These are phyloP conservation scores for Anthopleura xanthogrammica DNA, from an alignment of 92 coral and sea anemone genomes.

Conservation along the genomic window DNA sequence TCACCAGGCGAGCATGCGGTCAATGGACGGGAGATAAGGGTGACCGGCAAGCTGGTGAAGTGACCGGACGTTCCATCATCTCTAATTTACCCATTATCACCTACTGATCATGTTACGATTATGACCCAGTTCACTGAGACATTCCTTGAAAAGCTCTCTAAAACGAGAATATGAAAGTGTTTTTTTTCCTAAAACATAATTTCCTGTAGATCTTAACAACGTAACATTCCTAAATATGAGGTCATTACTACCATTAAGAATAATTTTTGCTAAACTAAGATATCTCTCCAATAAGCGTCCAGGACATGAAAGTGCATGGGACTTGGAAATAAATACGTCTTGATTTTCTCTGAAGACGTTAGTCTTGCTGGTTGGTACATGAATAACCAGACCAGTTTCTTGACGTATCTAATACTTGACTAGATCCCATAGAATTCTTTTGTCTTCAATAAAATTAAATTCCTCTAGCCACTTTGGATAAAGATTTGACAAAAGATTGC, in stretches of 20 bases:
- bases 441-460: too few relatives aligned
- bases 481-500: too few relatives aligned
- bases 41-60: too few relatives aligned
- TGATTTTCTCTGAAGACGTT: conserved; percentile 11
- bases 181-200: conserved; percentile 12
- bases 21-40: too few relatives aligned
- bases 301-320: not conserved
- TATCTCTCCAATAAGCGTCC: not conserved
- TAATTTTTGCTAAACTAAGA: not conserved
- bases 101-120: not conserved
- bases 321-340: conserved; percentile 4
- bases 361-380: conserved; percentile 12
- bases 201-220: not conserved
- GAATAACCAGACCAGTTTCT: not conserved
- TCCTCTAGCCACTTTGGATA: too few relatives aligned
- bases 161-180: conserved; percentile 9
- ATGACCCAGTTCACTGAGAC: not conserved
- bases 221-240: conserved; percentile 9
- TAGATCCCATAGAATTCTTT: too few relatives aligned
- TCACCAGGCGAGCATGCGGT: too few relatives aligned
- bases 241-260: not conserved
- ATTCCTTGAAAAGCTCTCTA: conserved; percentile 6
- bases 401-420: too few relatives aligned
- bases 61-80: too few relatives aligned
- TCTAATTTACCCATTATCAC: too few relatives aligned